These are phyloP conservation scores for Lutjanus argentimaculatus DNA, from an alignment of 2,797 vertebrate species.

Conservation along the genomic window DNA sequence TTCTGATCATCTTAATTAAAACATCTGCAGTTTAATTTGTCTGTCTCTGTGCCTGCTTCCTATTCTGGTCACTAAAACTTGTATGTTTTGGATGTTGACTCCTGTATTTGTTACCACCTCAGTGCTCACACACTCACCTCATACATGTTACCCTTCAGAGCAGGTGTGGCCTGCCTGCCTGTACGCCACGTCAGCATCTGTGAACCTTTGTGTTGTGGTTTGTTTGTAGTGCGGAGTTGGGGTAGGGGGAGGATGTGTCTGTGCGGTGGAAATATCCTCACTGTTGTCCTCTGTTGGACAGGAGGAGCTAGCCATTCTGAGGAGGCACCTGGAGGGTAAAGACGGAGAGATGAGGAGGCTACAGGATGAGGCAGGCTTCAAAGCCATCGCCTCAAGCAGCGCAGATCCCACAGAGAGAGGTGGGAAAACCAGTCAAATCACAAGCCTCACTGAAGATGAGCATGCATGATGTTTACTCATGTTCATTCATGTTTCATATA, in stretches of 20 bases:
- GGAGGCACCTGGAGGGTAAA: conserved; percentile 93
- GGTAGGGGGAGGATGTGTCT: conserved; percentile 8
- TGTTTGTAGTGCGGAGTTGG: conserved; percentile 67
- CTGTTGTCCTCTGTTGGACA: conserved; percentile 75
- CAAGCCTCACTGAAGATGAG: conserved; percentile 6
- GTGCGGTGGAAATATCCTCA: conserved; percentile 48
- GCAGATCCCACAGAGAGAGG: conserved; percentile 91
- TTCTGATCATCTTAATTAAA: conserved; percentile 3
- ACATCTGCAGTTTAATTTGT: conserved; percentile 15
- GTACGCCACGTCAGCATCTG: conserved; percentile 57
- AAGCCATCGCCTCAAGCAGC: conserved; percentile 80
- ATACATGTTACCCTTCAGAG: conserved; percentile 36
- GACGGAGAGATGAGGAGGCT: conserved; percentile 91
- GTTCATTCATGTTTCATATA: background rate
- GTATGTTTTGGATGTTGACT: background rate
- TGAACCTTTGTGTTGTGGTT: conserved; percentile 74
- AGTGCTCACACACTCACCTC: conserved; percentile 39
- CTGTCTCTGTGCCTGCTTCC: conserved; percentile 37
- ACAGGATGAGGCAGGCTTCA: conserved; percentile 90
- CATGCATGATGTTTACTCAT: conserved; percentile 35
- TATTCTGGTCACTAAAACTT: conserved; percentile 28
- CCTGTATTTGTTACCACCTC: conserved; percentile 29
- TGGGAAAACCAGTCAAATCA: conserved; percentile 66
- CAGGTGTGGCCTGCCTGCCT: conserved; percentile 68
- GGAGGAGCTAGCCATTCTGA: conserved; percentile 92